phyloP scores from a whole-genome alignment of 2,797 vertebrate species.

The Lutjanus argentimaculatus region DNA sequence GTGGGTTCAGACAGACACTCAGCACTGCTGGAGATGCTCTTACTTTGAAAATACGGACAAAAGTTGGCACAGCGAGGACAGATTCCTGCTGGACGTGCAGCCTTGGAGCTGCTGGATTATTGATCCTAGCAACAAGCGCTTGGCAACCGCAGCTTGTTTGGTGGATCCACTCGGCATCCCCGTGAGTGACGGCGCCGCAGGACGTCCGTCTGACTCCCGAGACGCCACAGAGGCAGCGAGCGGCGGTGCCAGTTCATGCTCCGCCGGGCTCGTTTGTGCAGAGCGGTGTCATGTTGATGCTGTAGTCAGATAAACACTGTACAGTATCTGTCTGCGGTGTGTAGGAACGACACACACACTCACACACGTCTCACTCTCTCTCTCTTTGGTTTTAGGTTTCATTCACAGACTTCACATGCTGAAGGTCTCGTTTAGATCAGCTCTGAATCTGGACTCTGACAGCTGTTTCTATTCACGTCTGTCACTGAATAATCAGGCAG shows the following conservation, averaged over 20 bases:
- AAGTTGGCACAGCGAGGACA: constrained; percentile 23
- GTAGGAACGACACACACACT: constrained; percentile 1
- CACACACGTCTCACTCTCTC: constrained; percentile 11
- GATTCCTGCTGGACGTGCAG: constrained; percentile 44
- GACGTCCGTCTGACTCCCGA: constrained; percentile 7
- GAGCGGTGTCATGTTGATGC: constrained; percentile 43
- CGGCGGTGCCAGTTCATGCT: constrained; percentile 7
- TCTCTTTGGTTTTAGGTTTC: constrained; percentile 42
- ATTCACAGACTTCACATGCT: constrained; percentile 14
- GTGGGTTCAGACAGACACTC: too few species aligned
- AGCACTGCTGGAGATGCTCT: neutral
- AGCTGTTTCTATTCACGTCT: neutral
- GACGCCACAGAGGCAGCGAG: constrained; percentile 20
- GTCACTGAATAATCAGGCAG: neutral
- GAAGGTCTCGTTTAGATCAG: neutral
- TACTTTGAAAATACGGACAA: constrained; percentile 38
- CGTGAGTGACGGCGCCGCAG: constrained; percentile 8
- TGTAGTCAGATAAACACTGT: constrained; percentile 14
- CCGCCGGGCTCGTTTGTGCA: neutral
- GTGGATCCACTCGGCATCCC: constrained; percentile 24
- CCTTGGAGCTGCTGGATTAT: constrained; percentile 17
- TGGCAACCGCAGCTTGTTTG: constrained; percentile 54
- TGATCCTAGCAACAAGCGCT: constrained; percentile 50
- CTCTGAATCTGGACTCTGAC: neutral
- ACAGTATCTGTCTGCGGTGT: constrained; percentile 8